These are phyloP conservation scores for Venustoraphidia nigricollis DNA, from an alignment of 2,888 invertebrate genomes.

Conservation along the genomic window DNA sequence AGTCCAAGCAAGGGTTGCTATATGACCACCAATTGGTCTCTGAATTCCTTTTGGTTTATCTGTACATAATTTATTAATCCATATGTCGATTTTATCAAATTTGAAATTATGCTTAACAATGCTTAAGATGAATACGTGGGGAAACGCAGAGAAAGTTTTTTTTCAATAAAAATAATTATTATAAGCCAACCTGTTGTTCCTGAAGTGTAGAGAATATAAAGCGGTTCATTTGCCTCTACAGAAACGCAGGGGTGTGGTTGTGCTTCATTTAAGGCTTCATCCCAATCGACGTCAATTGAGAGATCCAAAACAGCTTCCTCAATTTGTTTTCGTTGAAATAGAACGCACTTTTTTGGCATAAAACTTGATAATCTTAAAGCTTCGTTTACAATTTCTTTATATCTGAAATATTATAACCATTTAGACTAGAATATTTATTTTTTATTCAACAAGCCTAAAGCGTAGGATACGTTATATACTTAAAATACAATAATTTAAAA, in stretches of 20 bases:
- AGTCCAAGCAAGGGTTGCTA: constrained; percentile 72
- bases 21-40: constrained; percentile 76
- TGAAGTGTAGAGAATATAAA: constrained; percentile 87
- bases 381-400: constrained; percentile 67
- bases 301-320: constrained; percentile 44
- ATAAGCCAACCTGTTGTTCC: constrained; percentile 51
- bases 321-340: constrained; percentile 63
- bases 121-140: not conserved
- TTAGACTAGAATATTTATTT: too few species aligned
- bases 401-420: constrained; percentile 31
- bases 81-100: not conserved
- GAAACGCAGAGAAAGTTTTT: not conserved
- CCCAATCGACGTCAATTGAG: constrained; percentile 63
- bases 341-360: constrained; percentile 65
- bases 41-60: constrained; percentile 66
- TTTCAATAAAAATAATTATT: constrained; percentile 9
- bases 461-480: too few species aligned
- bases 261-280: constrained; percentile 46
- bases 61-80: constrained; percentile 13
- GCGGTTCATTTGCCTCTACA: constrained; percentile 75
- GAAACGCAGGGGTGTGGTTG: constrained; percentile 67
- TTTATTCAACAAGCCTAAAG: too few species aligned
- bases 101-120: too few species aligned
- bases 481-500: too few species aligned
- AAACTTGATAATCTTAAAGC: constrained; percentile 58